These are phyloP conservation scores for Nothoprocta perdicaria DNA, from an alignment of 2,113 vertebrate genomes.

Conservation along the genomic window DNA sequence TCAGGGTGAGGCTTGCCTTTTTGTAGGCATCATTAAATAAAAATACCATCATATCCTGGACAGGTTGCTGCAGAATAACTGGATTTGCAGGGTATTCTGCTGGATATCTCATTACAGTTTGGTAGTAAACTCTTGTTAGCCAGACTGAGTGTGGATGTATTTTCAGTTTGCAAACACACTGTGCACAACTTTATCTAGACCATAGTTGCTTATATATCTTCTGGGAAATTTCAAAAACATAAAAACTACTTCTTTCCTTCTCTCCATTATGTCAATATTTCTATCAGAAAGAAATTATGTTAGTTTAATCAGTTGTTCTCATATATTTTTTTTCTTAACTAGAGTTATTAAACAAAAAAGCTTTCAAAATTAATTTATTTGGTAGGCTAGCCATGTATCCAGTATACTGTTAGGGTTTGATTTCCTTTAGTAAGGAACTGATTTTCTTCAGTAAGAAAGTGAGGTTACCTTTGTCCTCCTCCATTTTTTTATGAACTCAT, in stretches of 20 bases:
- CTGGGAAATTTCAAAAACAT: neutral
- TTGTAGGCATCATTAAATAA: neutral
- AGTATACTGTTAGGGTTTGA: neutral
- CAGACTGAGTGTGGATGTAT: neutral
- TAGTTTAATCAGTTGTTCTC: neutral
- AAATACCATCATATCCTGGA: neutral
- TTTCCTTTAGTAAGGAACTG: neutral
- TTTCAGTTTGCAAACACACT: neutral
- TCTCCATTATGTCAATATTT: neutral
- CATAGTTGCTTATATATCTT: neutral
- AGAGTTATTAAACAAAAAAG: neutral
- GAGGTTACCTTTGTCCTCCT: neutral
- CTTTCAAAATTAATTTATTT: conserved; percentile 11
- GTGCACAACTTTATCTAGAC: neutral
- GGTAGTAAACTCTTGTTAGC: neutral
- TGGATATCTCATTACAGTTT: neutral
- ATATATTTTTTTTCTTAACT: neutral
- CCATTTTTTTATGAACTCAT: neutral
- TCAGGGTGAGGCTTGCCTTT: neutral
- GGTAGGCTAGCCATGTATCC: neutral
- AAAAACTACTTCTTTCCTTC: neutral
- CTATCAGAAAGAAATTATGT: neutral
- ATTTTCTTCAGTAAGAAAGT: neutral
- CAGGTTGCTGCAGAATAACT: neutral
- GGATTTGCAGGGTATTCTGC: neutral